Conservation (phyloP, 2,113 vertebrate genomes). For the Stegostoma tigrinum region DNA sequence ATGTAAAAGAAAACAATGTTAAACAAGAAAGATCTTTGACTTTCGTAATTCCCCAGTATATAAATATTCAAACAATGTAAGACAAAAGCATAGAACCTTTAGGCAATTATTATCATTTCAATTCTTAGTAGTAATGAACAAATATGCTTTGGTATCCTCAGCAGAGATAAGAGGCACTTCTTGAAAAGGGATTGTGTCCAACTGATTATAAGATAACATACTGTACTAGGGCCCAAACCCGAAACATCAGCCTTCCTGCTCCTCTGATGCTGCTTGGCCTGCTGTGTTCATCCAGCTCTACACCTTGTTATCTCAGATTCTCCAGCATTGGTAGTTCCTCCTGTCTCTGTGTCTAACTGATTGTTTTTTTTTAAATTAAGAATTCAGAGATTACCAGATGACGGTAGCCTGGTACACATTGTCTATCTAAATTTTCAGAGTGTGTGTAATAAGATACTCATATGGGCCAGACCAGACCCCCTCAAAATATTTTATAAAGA, state of each 20-base stretch:
- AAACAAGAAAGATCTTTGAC: no score
- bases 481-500: no score
- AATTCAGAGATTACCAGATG: not conserved
- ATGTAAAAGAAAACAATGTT: not conserved
- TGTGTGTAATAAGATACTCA: no score
- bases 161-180: not conserved
- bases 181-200: not conserved
- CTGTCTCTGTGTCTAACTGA: not conserved
- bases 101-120: not conserved
- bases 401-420: not conserved
- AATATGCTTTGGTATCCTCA: no score
- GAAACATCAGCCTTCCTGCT: no score
- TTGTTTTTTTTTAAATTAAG: not conserved
- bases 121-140: not conserved
- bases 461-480: no score
- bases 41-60: not conserved
- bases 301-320: no score
- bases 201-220: not conserved
- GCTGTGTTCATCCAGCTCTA: no score
- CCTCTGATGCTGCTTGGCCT: no score
- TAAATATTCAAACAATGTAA: not conserved
- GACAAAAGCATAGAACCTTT: not conserved
- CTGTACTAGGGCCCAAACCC: no score
- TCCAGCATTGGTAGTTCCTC: no score
- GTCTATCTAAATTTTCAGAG: not conserved